Base-by-base conservation (phyloP, 2,797 vertebrate genomes). In the Pogoniulus pusillus region DNA sequence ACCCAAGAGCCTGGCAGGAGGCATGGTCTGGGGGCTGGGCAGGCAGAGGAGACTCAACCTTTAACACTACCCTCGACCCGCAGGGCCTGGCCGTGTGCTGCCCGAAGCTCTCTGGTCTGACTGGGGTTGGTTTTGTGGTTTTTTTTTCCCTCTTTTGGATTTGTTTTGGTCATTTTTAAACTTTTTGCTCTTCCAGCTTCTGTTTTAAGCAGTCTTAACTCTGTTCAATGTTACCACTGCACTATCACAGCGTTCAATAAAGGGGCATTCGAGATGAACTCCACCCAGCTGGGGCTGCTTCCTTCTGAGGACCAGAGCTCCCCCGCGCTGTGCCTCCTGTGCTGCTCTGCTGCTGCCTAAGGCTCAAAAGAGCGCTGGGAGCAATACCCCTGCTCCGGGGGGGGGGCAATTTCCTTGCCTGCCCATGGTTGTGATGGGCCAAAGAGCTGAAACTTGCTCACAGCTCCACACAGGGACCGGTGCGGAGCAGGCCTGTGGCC, bases 141-240 rank as follows among this genome's bases (percentile, higher is more conserved):
- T 34, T 14, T 35, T 59, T 41, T 7, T 5, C 24, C 24, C 17
- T 0, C 1, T 5, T 1, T 2, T 12, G 17, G 41, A 41, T 41
- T 34, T 49, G 23, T 49, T 23, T 49, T 24, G 47, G 23, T 51
- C 26, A 39, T 83, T 47, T 30, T 29, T 45, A 68, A 94, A 93
- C 72, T 94, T 89, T 66, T 84, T 94, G 92, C 96, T 97, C 85
- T 93, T 95, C 89, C 87, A 91, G 96, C 96, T 96, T 96, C 96
- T 95, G 93, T 96, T 93, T 92, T 90, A 91, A 19, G 82, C 94
- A 90, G 91, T 95, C 94, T 96, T 96, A 89, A 93, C 76, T 93
- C 95, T 96, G 94, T 96, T 96, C 80, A 35, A 32, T 93, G 96
- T 96, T 96, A 89, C 84, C 93, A 92, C 86, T 95, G 94, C 95